phyloP scores from a whole-genome alignment of 2,888 invertebrate species.

The Cantharis rustica region DNA sequence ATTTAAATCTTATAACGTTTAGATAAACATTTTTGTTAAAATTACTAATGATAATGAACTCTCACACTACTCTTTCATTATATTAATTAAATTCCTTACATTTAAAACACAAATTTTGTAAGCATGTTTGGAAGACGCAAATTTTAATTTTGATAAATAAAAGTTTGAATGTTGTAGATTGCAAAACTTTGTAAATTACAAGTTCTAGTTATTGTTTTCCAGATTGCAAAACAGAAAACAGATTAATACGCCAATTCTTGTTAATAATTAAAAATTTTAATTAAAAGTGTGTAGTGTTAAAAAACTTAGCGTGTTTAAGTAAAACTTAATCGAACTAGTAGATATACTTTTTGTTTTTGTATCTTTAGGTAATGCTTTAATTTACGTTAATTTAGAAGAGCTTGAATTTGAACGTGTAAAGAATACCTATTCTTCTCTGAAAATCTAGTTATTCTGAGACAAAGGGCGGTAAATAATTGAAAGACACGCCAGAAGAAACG shows the following conservation, averaged over 20 bases:
- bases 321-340: background rate
- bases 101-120: background rate
- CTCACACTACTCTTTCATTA: background rate
- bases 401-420: conserved; percentile 46
- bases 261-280: background rate
- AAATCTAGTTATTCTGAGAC: conserved; percentile 50
- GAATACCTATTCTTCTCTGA: conserved; percentile 42
- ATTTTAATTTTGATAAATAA: background rate
- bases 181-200: background rate
- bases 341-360: background rate
- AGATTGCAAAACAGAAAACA: background rate
- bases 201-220: background rate
- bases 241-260: background rate
- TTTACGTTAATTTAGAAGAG: conserved; percentile 50
- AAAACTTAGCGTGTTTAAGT: background rate
- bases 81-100: background rate
- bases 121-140: background rate
- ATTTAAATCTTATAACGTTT: too few species aligned
- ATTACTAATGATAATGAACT: background rate
- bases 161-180: background rate
- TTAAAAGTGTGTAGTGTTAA: background rate
- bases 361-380: conserved; percentile 39
- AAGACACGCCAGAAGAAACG: conserved; percentile 43
- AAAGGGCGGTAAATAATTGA: conserved; percentile 52
- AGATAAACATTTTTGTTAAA: too few species aligned